Base-by-base conservation (phyloP, 2,888 invertebrate species). In the Parasteatoda lunata region DNA sequence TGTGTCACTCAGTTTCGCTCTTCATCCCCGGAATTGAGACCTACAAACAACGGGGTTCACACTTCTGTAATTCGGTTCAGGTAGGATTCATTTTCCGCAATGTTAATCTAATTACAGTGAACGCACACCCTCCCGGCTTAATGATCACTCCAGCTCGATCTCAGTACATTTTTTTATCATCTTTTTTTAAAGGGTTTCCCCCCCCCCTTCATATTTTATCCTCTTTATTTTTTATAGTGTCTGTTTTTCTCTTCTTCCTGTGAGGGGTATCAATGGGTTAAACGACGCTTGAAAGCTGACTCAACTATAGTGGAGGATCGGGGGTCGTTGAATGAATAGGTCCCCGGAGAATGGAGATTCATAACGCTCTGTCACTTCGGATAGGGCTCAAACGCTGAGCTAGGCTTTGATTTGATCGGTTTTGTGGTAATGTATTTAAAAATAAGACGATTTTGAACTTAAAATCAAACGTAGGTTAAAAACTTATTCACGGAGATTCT, bases 251-350 rank as follows among this genome's bases (percentile, higher is more conserved):
- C 47, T 59, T 66, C 72, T 51, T 49, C 45, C 72, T 64, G 59
- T 68, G 69, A 68, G 45, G 51, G 51, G 65, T 70, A 79, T 79
- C 75, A 85, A 79, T 79, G 84, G 79, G 84, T 85, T 85, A 85
- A 85, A 79, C 84, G 84, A 79, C 52, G 84, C 84, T 76, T 85
- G 70, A 85, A 85, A 79, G 79, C 59, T 85, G 84, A 85, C 73
- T 85, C 84, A 85, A 45, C 30, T 13, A 48, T 49, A 13, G 9
- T 30, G 68, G 5, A 15, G 68, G 68, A 9, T 45, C 8, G 48
- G 9, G 49, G 13, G 11, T 13, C n/a, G 49, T 71, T 9, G 9
- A 48, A 71, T 48, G 71, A 9, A 48, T 71, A n/a, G 47, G 48
- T 48, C 30, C 15, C 4, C 4, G 68, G 30, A 52, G 52, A 51